Base-by-base conservation (phyloP, 2,888 invertebrate species). In the Trilocha varians region DNA sequence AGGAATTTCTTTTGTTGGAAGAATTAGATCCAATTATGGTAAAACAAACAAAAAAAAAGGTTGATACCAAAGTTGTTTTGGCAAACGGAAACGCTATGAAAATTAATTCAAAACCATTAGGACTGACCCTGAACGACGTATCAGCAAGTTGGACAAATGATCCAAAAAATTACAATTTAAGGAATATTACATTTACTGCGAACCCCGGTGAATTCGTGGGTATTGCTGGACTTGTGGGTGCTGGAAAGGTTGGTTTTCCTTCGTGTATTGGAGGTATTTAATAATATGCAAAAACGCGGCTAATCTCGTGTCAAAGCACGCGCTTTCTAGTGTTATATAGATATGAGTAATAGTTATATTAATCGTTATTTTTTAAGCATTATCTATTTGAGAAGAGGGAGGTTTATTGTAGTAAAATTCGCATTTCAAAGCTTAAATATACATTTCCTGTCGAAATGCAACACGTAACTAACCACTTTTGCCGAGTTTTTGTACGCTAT, bases 161-260 rank as follows among this genome's bases (percentile, higher is more conserved):
- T 36, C 70, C 83, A 2, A 86, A 86, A 11, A 84, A 86, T 9
- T 85, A 91, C 38, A 89, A 89, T 0, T 57, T 91, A 39, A 79
- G 87, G 25, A 69, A 86, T 34, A 57, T 91, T 4, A 78, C 74
- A 13, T 52, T 91, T 1, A 78, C 79, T 0, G 78, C 88, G 0
- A 68, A 73, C 13, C 87, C 82, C 33, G 90, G 90, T 32, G 87
- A 89, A 52, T 79, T 91, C 40, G 74, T 92, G 33, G 91, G 91
- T 1, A 77, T 94, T 1, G 90, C 92, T 34, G 94, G 94, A 11
- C 88, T 91, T 32, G 93, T 94, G 0, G 94, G 93, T n/a, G 76
- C 91, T 4, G 94, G 94, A 41, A 94, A 92, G 87, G 88, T 87
- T 61, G 53, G 48, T 3, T n/a, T n/a, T n/a, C n/a, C n/a, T n/a